Conservation (phyloP, 2,888 invertebrate genomes). For the Eupsilia transversa region DNA sequence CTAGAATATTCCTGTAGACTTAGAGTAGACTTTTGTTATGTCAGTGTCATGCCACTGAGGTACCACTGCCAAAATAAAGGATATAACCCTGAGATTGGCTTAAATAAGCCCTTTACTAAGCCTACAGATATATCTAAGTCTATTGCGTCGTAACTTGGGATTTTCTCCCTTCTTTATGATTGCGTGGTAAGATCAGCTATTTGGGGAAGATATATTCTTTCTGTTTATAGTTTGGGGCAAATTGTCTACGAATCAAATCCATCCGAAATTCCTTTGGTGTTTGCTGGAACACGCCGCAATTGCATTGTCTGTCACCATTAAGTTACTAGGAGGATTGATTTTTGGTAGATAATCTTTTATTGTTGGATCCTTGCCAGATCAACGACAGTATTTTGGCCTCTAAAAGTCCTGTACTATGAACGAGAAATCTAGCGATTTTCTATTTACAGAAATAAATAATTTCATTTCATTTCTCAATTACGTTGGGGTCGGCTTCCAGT, state of each 20-base stretch:
- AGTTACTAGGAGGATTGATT: background rate
- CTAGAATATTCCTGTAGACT: background rate
- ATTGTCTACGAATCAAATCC: too few relatives aligned
- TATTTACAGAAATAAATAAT: background rate
- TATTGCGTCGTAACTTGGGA: constrained; percentile 22
- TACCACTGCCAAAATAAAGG: background rate
- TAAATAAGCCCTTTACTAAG: constrained; percentile 7
- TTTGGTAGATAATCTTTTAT: background rate
- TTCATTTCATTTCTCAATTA: background rate
- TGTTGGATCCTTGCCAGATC: constrained; percentile 1
- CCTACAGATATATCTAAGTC: background rate
- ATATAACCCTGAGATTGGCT: background rate
- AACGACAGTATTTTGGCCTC: background rate
- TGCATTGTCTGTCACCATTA: background rate
- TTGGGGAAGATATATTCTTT: too few relatives aligned
- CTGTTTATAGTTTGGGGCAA: background rate
- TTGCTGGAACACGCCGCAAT: background rate
- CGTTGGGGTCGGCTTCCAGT: background rate
- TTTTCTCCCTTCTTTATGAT: constrained; percentile 11
- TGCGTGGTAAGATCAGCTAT: background rate
- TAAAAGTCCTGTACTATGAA: too few relatives aligned
- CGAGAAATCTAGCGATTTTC: background rate
- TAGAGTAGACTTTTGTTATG: background rate
- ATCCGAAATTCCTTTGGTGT: background rate
- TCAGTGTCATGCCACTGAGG: too few relatives aligned